Evolutionary conservation across 2,888 invertebrate species (phyloP), one percentile per base, ranked within the genome.

Genomic region (Patella pellucida): DNA sequence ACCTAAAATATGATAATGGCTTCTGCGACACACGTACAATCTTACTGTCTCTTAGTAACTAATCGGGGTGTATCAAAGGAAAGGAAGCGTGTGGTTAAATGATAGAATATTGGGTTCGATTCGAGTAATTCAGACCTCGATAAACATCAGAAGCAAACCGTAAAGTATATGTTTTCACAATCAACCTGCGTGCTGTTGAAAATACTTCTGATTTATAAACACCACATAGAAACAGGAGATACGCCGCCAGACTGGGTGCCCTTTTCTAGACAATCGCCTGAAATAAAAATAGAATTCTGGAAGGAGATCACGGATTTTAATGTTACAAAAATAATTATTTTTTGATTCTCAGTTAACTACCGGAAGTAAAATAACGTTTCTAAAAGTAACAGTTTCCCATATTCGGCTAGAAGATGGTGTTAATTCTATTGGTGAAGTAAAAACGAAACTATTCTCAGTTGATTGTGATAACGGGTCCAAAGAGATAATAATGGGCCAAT

Each of bases 271-370:
- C 52, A 69, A 69, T n/a, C 27, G 9, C 68, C 72, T 69, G 76
- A 73, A 68, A 31, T 14, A 4, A 41, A 9, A 41, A 41, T 41
- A 4, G 31, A 41, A 41, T 41, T 41, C 31, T 7, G 0, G 9
- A 41, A 9, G 9, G 9, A 9, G 7, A 41, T 41, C 9, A 41
- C 9, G 9, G 41, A 41, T 41, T 41, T 41, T 9, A 41, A 41
- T 9, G 7, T 7, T 41, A 1, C 7, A 41, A 41, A 5, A 41
- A 41, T 41, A 41, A 41, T 41, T 9, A 41, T 9, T 41, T 41
- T 41, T 41, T 52, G 84, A 19, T 82, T 84, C 71, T 77, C 78
- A 4, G 69, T 82, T 16, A 79, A 83, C 68, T 83, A 77, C 67
- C 19, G 82, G 0, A 69, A 72, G 16, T 62, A 81, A 5, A 82